Evolutionary conservation across 2,888 invertebrate species (phyloP).

Genomic region (Perithous albicinctus): DNA sequence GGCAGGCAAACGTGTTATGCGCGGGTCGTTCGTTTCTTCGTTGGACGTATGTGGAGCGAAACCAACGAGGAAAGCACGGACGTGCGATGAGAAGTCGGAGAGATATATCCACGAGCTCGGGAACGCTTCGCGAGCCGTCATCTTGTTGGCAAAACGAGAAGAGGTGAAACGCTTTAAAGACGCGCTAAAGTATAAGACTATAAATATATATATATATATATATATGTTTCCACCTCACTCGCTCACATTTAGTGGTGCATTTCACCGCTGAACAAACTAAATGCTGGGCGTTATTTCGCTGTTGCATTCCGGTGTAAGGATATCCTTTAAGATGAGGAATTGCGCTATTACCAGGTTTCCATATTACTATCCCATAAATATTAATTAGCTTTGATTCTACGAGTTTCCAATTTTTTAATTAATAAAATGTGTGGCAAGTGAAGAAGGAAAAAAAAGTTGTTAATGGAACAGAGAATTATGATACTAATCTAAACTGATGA

Average conservation of each 20-base stretch:
- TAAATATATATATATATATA: background rate
- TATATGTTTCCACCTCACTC: background rate
- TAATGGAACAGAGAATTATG: background rate
- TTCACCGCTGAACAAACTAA: constrained; percentile 22
- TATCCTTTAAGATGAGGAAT: constrained; percentile 11
- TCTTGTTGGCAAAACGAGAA: constrained; percentile 34
- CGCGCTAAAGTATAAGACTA: background rate
- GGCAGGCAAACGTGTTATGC: constrained; percentile 64
- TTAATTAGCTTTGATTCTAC: background rate
- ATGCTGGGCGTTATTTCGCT: constrained; percentile 33
- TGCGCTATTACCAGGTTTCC: background rate
- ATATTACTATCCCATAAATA: background rate
- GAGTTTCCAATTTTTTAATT: background rate
- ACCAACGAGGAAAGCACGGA: constrained; percentile 56
- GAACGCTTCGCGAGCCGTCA: constrained; percentile 48
- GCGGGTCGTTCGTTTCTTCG: constrained; percentile 45
- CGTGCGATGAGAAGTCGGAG: constrained; percentile 54
- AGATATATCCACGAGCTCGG: constrained; percentile 29
- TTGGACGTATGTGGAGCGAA: constrained; percentile 66
- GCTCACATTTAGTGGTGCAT: background rate
- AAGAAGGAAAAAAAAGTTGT: background rate
- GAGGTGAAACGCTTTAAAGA: background rate
- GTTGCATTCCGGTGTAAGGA: constrained; percentile 21
- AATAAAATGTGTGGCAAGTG: background rate
- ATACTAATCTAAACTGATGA: too few relatives aligned